Evolutionary conservation across 2,113 vertebrate species (phyloP).

Genomic region (Dolichallabes microphthalmus): DNA sequence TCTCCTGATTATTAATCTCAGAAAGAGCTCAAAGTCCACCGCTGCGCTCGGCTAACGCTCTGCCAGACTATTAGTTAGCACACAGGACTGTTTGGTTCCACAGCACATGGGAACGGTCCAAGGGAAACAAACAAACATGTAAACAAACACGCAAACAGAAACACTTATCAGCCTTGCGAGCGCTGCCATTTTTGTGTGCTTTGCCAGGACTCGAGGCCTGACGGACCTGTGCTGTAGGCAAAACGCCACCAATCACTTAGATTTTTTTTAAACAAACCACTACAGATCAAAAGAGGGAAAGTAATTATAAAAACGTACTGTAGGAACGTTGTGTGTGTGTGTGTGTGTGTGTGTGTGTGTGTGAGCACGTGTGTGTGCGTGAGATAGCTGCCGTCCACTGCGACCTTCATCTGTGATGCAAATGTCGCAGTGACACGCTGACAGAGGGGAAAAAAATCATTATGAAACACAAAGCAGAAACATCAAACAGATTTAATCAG

Average conservation of each 20-base stretch:
- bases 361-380: slow-evolving; percentile 29
- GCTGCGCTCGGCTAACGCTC: neutral
- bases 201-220: slow-evolving; percentile 26
- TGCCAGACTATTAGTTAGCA: neutral
- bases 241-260: slow-evolving; percentile 58
- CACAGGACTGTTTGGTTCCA: slow-evolving; percentile 6
- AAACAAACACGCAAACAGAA: slow-evolving; percentile 25
- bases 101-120: neutral
- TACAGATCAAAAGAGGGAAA: slow-evolving; percentile 57
- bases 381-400: slow-evolving; percentile 28
- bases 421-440: slow-evolving; percentile 44
- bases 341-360: neutral
- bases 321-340: slow-evolving; percentile 34
- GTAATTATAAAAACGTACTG: slow-evolving; percentile 36
- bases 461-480: slow-evolving; percentile 52
- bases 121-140: slow-evolving; percentile 26
- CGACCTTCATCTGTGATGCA: slow-evolving; percentile 52
- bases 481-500: slow-evolving; percentile 81
- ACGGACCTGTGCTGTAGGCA: slow-evolving; percentile 38
- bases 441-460: slow-evolving; percentile 51
- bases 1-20: neutral
- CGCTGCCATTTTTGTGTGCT: neutral
- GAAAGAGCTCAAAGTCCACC: neutral
- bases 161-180: neutral
- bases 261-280: slow-evolving; percentile 57